A percentile compares a stretch with the other conserved stretches of the same genome.
Conservation (phyloP, 2,888 invertebrate species). For the Didymodactylos carnosus region DNA sequence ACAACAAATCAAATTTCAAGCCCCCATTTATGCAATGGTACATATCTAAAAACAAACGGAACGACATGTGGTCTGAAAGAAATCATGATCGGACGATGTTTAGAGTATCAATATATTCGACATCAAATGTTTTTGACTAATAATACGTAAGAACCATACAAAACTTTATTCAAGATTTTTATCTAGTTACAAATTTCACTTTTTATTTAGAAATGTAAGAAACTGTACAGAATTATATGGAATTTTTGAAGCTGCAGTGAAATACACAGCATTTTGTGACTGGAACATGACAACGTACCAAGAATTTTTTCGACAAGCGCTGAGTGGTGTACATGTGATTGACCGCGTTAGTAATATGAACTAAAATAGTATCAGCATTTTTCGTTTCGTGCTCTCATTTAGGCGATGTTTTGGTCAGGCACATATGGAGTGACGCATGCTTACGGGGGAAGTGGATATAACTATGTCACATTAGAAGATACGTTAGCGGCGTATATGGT, state of each 20-base stretch:
- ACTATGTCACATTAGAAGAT: conserved; percentile 20
- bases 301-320: not conserved
- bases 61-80: not conserved
- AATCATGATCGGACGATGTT: not conserved
- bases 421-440: conserved; percentile 19
- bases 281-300: not conserved
- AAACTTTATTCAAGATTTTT: not conserved
- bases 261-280: not conserved
- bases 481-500: conserved; percentile 20
- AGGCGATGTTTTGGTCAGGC: conserved; percentile 20
- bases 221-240: not conserved
- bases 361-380: not conserved
- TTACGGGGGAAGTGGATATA: conserved; percentile 17
- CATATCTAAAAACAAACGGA: not conserved
- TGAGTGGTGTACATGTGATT: not conserved
- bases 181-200: not conserved
- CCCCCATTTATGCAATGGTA: not conserved
- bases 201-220: not conserved
- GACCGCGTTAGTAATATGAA: not conserved
- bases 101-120: not conserved
- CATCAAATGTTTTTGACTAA: not conserved
- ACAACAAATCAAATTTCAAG: too few species aligned
- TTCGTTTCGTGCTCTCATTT: not conserved
- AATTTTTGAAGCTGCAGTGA: not conserved
- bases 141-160: not conserved